A percentile compares a stretch with the other conserved stretches of the same genome.
These are phyloP conservation scores for Bembecia ichneumoniformis DNA, from an alignment of 2,888 invertebrate species.

Conservation along the genomic window DNA sequence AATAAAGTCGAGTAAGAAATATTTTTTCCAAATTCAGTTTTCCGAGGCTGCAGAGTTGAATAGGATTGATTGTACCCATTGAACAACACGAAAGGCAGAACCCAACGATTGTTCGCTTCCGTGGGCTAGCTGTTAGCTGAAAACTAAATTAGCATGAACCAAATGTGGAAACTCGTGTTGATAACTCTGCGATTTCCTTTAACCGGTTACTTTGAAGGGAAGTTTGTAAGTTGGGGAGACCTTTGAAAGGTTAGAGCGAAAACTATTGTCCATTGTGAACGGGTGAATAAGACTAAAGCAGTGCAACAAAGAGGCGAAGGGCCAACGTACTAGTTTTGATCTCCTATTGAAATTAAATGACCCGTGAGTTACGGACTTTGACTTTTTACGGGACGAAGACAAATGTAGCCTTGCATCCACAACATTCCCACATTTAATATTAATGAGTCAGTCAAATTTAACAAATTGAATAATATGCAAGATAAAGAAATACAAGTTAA, in stretches of 20 bases:
- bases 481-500: too few species aligned
- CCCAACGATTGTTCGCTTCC: too few species aligned
- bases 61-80: slow-evolving; percentile 1
- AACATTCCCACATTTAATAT: not conserved
- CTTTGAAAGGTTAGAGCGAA: too few species aligned
- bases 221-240: too few species aligned
- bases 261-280: slow-evolving; percentile 4
- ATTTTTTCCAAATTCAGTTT: slow-evolving; percentile 29
- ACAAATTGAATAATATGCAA: too few species aligned
- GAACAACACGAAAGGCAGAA: not conserved
- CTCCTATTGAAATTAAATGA: slow-evolving; percentile 34
- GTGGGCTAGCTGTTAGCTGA: too few species aligned
- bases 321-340: slow-evolving; percentile 9
- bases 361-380: slow-evolving; percentile 11
- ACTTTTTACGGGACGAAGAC: slow-evolving; percentile 3
- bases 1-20: slow-evolving; percentile 35
- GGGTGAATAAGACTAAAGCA: slow-evolving; percentile 13
- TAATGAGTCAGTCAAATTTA: not conserved
- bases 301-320: slow-evolving; percentile 27
- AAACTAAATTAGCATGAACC: too few species aligned
- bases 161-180: too few species aligned
- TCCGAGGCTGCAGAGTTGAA: slow-evolving; percentile 2
- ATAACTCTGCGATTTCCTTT: too few species aligned
- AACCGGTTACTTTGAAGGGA: too few species aligned
- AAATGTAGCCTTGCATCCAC: slow-evolving; percentile 6